Conservation (phyloP, 2,888 invertebrate species). For the Phoronis australis region DNA sequence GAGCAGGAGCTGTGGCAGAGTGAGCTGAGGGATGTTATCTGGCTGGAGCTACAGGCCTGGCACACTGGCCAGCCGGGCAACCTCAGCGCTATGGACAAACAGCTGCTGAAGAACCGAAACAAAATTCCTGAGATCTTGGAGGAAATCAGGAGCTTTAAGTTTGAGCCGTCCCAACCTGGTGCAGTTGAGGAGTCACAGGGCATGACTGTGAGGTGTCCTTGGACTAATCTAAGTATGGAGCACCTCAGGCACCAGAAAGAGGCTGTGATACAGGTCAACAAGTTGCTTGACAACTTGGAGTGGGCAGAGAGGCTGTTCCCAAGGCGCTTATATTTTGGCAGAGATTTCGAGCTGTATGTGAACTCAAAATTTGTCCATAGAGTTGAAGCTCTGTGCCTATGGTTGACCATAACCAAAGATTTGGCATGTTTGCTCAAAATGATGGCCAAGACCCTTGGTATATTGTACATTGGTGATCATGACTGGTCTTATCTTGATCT, state of each 20-base stretch:
- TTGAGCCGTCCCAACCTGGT: no score
- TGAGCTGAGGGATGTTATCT: constrained; percentile 81
- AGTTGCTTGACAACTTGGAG: constrained; percentile 68
- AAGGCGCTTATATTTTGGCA: constrained; percentile 72
- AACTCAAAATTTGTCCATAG: constrained; percentile 63
- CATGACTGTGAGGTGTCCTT: no score
- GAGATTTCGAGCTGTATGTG: constrained; percentile 67
- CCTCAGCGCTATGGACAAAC: no score
- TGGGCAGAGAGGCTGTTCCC: constrained; percentile 77
- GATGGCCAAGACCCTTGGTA: constrained; percentile 48
- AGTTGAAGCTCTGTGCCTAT: constrained; percentile 78
- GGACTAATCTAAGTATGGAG: constrained; percentile 23
- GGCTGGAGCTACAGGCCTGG: constrained; percentile 84
- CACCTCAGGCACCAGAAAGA: constrained; percentile 64
- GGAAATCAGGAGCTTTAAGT: constrained; percentile 74
- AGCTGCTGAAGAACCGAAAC: constrained; percentile 68
- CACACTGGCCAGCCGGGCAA: no score
- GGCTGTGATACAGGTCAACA: constrained; percentile 70
- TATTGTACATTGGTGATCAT: constrained; percentile 29
- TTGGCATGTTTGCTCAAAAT: constrained; percentile 75
- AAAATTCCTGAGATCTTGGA: constrained; percentile 66
- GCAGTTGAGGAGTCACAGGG: no score
- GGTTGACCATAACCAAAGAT: constrained; percentile 85
- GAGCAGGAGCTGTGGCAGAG: constrained; percentile 86
- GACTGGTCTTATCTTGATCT: constrained; percentile 47